Evolutionary conservation across 2,113 vertebrate genomes (phyloP), one percentile per base, ranked within the genome.

Genomic region (Anarrhichthys ocellatus): DNA sequence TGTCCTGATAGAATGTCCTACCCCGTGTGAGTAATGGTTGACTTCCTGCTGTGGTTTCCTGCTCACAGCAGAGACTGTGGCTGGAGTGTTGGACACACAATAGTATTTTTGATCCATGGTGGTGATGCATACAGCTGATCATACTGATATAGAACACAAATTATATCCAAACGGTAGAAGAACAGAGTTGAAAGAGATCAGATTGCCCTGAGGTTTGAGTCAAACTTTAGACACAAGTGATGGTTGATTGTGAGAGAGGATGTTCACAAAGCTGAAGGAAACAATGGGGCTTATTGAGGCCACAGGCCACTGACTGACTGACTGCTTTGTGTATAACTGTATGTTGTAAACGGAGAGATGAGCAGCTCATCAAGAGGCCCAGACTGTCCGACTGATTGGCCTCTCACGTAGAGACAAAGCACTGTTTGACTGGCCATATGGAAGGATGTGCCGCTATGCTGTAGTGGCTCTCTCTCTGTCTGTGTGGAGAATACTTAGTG

Each of bases 31-130:
- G 68, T 88, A 32, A 50, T 83, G 24, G 36, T 42, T 66, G 20
- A 36, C 86, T 92, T 93, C 89, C 92, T 91, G 82, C 56, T 81
- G 29, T 64, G 62, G 52, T 85, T 91, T 92, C 84, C 92, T 89
- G 40, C 58, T 79, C 76, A 82, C 78, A 59, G 75, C 66, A 48
- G 71, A 59, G 68, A 73, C 54, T 61, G 20, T 58, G 44, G 40
- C 29, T 48, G 36, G 1, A 74, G 75, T 59, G 61, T 59, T 70
- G 17, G 27, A 36, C 50, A 73, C 64, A 87, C 73, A 90, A 83
- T 87, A 70, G 68, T 71, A 22, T 83, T 80, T 46, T 46, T 83
- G 80, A 69, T 81, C 68, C 67, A 70, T 66, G 46, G 13, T 52
- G 42, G 76, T 27, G 62, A 89, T 83, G 17, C 9, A 46, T 42